phyloP scores from a whole-genome alignment of 2,113 vertebrate species.

The Brienomyrus longianalis region DNA sequence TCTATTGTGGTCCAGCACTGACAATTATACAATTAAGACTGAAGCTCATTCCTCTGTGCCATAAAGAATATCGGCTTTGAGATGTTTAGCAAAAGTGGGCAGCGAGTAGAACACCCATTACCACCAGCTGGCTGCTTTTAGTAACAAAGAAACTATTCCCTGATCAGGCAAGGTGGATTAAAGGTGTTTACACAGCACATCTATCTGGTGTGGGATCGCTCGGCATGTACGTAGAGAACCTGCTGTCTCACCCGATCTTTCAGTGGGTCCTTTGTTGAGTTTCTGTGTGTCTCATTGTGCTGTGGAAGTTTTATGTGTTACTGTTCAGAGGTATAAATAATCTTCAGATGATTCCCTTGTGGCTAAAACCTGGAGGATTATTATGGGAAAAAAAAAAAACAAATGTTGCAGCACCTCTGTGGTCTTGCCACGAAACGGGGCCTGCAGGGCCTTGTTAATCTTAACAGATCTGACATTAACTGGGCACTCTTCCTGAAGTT shows the following conservation, averaged over 20 bases:
- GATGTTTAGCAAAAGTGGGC: background rate
- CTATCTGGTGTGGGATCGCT: background rate
- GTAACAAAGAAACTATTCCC: background rate
- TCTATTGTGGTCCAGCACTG: no score
- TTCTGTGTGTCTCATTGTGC: background rate
- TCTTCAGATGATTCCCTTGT: background rate
- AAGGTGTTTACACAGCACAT: background rate
- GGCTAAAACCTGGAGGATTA: background rate
- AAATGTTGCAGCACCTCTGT: background rate
- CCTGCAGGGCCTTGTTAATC: background rate
- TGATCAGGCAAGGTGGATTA: background rate
- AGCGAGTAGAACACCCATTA: background rate
- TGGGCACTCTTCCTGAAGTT: background rate
- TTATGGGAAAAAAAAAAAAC: background rate
- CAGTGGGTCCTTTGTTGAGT: background rate
- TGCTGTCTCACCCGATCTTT: background rate
- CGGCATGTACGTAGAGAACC: background rate
- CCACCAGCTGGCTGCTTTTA: background rate
- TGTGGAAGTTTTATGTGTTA: background rate
- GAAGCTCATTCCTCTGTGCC: no score
- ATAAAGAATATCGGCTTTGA: background rate
- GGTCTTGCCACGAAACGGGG: background rate
- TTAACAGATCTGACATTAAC: background rate
- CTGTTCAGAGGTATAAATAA: background rate
- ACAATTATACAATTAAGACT: no score